These are phyloP conservation scores for Xanthia icteritia DNA, from an alignment of 2,888 invertebrate genomes.

Conservation along the genomic window DNA sequence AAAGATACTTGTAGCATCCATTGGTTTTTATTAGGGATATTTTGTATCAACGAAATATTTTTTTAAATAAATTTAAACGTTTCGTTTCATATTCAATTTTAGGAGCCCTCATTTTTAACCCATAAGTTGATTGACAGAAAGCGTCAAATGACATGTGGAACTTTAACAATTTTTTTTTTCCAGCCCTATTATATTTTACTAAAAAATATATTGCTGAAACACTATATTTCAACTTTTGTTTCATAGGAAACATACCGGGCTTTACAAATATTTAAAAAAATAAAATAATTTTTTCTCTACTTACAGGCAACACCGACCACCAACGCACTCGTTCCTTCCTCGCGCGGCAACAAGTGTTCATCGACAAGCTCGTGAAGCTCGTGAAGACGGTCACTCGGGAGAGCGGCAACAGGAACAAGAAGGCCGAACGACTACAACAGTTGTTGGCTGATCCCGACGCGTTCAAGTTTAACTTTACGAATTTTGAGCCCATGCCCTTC, in stretches of 20 bases:
- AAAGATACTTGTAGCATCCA: too few species aligned
- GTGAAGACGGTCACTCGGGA: constrained; percentile 97
- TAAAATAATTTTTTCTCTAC: neutral
- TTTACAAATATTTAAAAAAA: neutral
- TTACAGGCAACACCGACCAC: constrained; percentile 91
- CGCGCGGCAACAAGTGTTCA: constrained; percentile 96
- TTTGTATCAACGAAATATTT: too few species aligned
- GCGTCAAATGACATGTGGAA: too few species aligned
- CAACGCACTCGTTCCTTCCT: constrained; percentile 94
- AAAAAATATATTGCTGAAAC: neutral
- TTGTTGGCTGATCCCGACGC: constrained; percentile 95
- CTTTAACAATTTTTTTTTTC: neutral
- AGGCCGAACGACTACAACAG: constrained; percentile 96
- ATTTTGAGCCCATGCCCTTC: constrained; percentile 97
- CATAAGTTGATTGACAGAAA: too few species aligned
- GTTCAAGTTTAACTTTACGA: constrained; percentile 96
- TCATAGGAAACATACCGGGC: too few species aligned
- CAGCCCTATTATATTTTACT: neutral
- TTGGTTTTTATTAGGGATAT: neutral
- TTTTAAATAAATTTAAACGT: too few species aligned
- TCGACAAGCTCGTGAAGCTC: constrained; percentile 96
- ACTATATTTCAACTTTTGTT: neutral
- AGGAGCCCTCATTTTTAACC: too few species aligned
- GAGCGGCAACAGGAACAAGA: constrained; percentile 97
- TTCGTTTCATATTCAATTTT: too few species aligned